These are phyloP conservation scores for Xiphophorus birchmanni DNA, from an alignment of 2,797 vertebrate genomes.

Conservation along the genomic window DNA sequence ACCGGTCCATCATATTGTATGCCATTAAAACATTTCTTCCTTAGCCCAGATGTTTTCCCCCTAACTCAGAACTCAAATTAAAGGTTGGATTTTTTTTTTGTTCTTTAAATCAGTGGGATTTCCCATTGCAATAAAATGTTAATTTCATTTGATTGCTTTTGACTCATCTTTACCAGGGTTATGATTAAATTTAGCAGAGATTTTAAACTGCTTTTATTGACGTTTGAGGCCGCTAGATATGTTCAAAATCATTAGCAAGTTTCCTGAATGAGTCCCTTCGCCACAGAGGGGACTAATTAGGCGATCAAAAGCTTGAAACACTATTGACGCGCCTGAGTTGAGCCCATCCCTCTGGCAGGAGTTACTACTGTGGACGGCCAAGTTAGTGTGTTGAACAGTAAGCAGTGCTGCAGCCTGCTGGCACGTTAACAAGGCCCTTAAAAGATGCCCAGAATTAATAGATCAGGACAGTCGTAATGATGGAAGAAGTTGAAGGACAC, in stretches of 20 bases:
- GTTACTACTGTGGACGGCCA: constrained; percentile 52
- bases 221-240: constrained; percentile 24
- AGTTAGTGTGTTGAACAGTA: constrained; percentile 57
- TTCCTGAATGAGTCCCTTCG: constrained; percentile 57
- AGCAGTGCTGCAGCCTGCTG: constrained; percentile 57
- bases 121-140: neutral
- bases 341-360: constrained; percentile 72
- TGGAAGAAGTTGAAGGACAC: constrained; percentile 56
- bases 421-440: constrained; percentile 62
- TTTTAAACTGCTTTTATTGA: constrained; percentile 8
- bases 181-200: neutral
- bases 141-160: neutral
- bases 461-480: constrained; percentile 72
- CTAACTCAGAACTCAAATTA: neutral
- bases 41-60: neutral
- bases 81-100: neutral
- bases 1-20: neutral
- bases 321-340: constrained; percentile 71
- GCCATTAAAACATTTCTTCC: neutral
- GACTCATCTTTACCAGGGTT: neutral
- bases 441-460: constrained; percentile 75
- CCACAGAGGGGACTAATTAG: constrained; percentile 69
- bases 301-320: constrained; percentile 69
- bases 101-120: neutral
- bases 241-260: constrained; percentile 50